phyloP scores from a whole-genome alignment of 2,113 vertebrate species.

The Urocitellus parryii region DNA sequence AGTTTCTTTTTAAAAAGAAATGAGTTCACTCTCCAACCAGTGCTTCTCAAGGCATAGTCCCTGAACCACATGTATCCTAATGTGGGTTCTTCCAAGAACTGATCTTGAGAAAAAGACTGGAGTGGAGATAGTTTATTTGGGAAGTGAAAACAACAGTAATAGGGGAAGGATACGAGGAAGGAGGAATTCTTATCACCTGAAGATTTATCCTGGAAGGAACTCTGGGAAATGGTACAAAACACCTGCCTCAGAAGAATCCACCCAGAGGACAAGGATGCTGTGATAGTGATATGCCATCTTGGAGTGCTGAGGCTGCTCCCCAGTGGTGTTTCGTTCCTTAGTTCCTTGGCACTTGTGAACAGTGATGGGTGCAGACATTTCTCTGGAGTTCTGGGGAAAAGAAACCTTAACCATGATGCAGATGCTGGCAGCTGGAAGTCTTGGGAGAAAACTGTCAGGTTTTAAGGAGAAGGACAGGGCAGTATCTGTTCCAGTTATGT shows the following conservation, averaged over 20 bases:
- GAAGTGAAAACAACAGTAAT: neutral
- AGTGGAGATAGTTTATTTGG: conserved; percentile 1
- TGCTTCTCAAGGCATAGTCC: conserved; percentile 6
- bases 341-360: neutral
- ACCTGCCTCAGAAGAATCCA: neutral
- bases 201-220: neutral
- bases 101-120: neutral
- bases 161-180: too few relatives aligned
- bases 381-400: neutral
- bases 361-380: neutral
- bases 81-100: conserved; percentile 14
- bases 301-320: neutral
- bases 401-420: neutral
- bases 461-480: neutral
- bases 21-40: neutral
- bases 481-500: neutral
- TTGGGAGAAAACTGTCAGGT: neutral
- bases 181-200: neutral
- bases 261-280: neutral
- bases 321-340: neutral
- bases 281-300: neutral
- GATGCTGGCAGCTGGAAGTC: neutral
- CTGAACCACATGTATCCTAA: neutral
- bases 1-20: neutral
- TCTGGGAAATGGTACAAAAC: neutral